These are phyloP conservation scores for Mungos mungo DNA, from an alignment of 2,113 vertebrate genomes.

Conservation along the genomic window DNA sequence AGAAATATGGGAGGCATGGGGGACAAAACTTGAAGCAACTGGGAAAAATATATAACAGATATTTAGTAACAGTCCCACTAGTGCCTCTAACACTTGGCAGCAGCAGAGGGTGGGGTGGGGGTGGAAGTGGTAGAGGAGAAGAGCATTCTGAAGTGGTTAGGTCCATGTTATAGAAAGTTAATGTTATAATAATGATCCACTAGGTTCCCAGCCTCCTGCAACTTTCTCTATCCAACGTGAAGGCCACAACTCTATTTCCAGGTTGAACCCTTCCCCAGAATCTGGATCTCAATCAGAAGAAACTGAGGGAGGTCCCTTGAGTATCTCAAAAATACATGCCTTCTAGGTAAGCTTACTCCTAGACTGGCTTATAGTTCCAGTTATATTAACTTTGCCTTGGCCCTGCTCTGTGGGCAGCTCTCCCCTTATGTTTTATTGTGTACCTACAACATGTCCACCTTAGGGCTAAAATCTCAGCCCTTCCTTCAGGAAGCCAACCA, in stretches of 20 bases:
- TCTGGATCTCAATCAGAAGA: neutral
- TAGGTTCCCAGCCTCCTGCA: neutral
- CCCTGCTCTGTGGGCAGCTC: neutral
- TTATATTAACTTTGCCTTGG: neutral
- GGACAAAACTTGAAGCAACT: neutral
- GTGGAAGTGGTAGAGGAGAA: too few relatives aligned
- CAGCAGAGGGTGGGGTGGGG: too few relatives aligned
- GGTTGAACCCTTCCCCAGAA: neutral
- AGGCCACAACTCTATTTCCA: neutral
- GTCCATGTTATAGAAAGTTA: neutral
- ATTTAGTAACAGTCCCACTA: neutral
- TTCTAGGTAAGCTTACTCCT: neutral
- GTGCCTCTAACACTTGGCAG: neutral
- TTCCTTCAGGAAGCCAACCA: neutral
- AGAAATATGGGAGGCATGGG: neutral
- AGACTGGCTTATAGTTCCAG: neutral
- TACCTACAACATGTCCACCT: neutral
- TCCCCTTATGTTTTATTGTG: neutral
- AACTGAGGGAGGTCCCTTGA: neutral
- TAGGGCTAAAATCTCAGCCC: neutral
- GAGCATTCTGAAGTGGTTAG: neutral
- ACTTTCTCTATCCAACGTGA: neutral
- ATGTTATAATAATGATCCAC: neutral
- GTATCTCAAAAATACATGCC: neutral
- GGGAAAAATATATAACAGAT: neutral